These are phyloP conservation scores for Sander vitreus DNA, from an alignment of 2,113 vertebrate genomes.

Conservation along the genomic window DNA sequence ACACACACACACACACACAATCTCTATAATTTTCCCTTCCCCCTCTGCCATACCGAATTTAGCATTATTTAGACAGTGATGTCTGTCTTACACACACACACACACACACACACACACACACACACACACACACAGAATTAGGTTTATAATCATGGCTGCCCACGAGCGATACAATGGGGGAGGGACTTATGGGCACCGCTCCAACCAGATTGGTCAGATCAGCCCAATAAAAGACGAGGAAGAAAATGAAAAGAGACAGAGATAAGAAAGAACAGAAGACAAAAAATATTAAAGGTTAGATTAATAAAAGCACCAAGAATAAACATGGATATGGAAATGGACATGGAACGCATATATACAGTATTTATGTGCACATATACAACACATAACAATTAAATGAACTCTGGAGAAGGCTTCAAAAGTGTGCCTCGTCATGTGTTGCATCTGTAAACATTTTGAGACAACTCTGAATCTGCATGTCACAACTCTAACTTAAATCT, in stretches of 20 bases:
- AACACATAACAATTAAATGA: not conserved
- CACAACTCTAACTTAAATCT: too few relatives aligned
- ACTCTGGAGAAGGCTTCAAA: too few relatives aligned
- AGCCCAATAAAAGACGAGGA: slow-evolving; percentile 10
- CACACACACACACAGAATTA: not conserved
- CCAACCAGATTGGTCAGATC: slow-evolving; percentile 24
- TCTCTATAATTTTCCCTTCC: not conserved
- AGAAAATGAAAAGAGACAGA: not conserved
- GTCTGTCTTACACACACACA: not conserved
- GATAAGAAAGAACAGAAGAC: not conserved
- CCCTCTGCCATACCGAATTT: slow-evolving; percentile 16
- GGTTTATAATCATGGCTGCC: slow-evolving; percentile 22
- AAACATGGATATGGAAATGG: not conserved
- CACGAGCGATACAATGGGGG: not conserved
- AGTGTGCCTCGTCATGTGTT: not conserved
- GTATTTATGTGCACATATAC: not conserved
- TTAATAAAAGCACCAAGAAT: not conserved
- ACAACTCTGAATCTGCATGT: too few relatives aligned
- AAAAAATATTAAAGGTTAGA: not conserved
- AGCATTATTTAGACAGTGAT: slow-evolving; percentile 26
- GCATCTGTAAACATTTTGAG: not conserved
- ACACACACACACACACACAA: not conserved
- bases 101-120: too few relatives aligned
- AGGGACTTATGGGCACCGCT: not conserved
- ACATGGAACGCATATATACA: not conserved